Conservation (phyloP, 2,113 vertebrate genomes). For the Smithornis capensis region DNA sequence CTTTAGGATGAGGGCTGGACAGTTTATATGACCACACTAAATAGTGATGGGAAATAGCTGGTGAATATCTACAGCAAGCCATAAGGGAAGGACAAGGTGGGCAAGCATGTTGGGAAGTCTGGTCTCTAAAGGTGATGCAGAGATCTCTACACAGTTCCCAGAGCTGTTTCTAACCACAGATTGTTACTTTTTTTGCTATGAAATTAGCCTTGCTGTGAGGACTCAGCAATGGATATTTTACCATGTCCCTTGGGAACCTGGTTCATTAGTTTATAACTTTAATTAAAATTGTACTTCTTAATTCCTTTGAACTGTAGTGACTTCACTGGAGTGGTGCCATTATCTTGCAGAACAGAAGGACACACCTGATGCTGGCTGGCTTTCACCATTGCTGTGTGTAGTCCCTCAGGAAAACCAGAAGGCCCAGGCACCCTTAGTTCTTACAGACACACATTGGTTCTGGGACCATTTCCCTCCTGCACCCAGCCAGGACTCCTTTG, state of each 20-base stretch:
- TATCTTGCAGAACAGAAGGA: not conserved
- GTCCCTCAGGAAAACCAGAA: not conserved
- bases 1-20: not conserved
- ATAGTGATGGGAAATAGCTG: not conserved
- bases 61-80: not conserved
- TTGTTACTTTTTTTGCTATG: not conserved
- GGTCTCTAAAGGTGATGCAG: not conserved
- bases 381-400: not conserved
- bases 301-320: slow-evolving; percentile 20
- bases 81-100: not conserved
- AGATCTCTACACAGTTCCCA: not conserved
- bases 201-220: not conserved
- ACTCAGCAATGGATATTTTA: not conserved
- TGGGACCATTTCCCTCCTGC: not conserved
- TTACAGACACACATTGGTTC: not conserved
- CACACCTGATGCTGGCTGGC: not conserved
- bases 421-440: not conserved
- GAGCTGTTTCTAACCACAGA: not conserved
- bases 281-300: slow-evolving; percentile 20
- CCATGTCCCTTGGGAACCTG: not conserved
- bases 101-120: not conserved
- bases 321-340: not conserved
- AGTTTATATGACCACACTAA: not conserved
- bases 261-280: not conserved
- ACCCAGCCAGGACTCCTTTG: not conserved